Evolutionary conservation across 2,113 vertebrate genomes (phyloP), one percentile per base, ranked within the genome.

Genomic region (Scomber japonicus): DNA sequence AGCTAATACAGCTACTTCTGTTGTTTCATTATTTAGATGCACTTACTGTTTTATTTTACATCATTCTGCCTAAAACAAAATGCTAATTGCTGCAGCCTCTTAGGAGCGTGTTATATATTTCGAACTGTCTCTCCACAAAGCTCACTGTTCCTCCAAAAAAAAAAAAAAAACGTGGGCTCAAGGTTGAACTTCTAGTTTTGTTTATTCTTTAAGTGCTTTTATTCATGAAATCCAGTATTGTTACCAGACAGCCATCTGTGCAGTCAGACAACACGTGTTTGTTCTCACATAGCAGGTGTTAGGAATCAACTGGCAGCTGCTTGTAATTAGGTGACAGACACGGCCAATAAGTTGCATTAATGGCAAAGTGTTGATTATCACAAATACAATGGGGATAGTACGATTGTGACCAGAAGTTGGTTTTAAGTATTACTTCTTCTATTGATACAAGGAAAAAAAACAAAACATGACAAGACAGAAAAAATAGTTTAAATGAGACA

Each of bases 241-340:
- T 45, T n/a, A 56, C 1, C 71, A 75, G 60, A 78, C 83, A 62
- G 24, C 79, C 90, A 87, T 92, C 91, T 91, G 90, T 60, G 79
- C 65, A 40, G 61, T 40, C 84, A 75, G 60, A 79, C 77, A 70
- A 83, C 79, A 86, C 75, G 81, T 81, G 87, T 77, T 85, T 72
- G 76, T 78, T 74, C 82, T 59, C 60, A 48, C 46, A 73, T 8
- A 75, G 78, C 90, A 91, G 88, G 85, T 89, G 90, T 65, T 78
- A 0, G 64, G 59, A 85, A 75, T 78, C 70, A 66, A 65, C 48
- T 44, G 73, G 86, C 86, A 88, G 76, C 84, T 86, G 91, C 85
- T 81, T 49, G 75, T 73, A 83, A 86, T 86, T 83, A 91, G 53
- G 59, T 67, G 78, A 62, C 78, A 80, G 78, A 35, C 65, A 21